Conservation (phyloP, 2,797 vertebrate species). For the Hyperoplus lanceolatus region DNA sequence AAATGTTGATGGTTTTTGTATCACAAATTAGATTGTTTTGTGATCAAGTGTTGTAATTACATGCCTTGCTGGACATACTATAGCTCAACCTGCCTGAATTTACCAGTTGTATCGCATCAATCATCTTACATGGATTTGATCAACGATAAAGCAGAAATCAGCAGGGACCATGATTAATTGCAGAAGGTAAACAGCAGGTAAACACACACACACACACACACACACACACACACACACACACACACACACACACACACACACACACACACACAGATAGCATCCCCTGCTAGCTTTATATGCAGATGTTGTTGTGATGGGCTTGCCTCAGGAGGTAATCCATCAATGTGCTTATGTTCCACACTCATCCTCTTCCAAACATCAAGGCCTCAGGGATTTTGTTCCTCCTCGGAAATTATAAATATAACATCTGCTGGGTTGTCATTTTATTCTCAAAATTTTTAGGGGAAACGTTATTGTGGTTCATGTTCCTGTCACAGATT, state of each 20-base stretch:
- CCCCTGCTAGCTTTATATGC: constrained; percentile 6
- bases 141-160: background rate
- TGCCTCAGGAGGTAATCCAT: background rate
- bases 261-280: background rate
- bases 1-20: background rate
- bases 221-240: background rate
- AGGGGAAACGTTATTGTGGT: background rate
- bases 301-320: constrained; percentile 20
- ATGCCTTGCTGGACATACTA: background rate
- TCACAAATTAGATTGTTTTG: constrained; percentile 6
- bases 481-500: constrained; percentile 5
- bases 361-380: background rate
- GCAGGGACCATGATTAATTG: background rate
- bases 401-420: constrained; percentile 11
- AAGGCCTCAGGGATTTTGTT: background rate
- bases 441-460: background rate
- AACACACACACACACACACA: background rate
- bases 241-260: background rate
- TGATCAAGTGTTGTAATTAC: constrained; percentile 11
- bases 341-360: background rate
- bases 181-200: constrained; percentile 19
- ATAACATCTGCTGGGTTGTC: background rate
- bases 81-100: background rate
- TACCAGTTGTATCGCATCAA: background rate
- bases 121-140: background rate